Base-by-base conservation (phyloP, 2,888 invertebrate genomes). In the Zygothrica quintamaculata region DNA sequence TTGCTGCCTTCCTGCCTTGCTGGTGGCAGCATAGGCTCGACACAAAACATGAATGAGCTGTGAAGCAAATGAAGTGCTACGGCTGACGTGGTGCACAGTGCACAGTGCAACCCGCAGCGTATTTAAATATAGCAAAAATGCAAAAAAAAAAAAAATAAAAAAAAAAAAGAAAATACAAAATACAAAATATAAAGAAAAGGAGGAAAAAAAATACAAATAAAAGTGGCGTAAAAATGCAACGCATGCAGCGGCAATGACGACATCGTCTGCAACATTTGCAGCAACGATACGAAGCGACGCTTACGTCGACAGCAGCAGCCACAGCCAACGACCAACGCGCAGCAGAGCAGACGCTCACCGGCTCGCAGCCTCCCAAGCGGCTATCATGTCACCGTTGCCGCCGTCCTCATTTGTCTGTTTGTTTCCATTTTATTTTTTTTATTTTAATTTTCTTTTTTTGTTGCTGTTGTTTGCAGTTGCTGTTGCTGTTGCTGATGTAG, bases 11-110 rank as follows among this genome's bases (percentile, higher is more conserved):
- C 46, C 65, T 39, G 40, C 9, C 66, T 26, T 60, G n/a, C 62
- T 52, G 59, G 40, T 58, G 64, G 62, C 34, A 42, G 59, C 71
- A 68, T 75, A 75, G 77, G 77, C 78, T 74, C 78, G 50, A 53
- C 74, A 68, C 81, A 77, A 84, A 87, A 77, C 88, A 87, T 87
- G 88, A 88, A 87, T 88, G 88, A 88, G 87, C 87, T 85, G 82
- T 74, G 86, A 85, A 87, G 86, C 86, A 87, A 88, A 87, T 87
- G 88, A 87, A 87, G 86, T 87, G 86, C 86, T 79, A 68, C 74
- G 71, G 70, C 67, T 65, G 67, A 68, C 73, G 48, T 56, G 64
- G 36, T 37, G 39, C 44, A 37, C 53, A 59, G 36, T 37, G 39
- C 44, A 37, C 53, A 60, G 59, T 72, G 82, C 82, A 86, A 77